Evolutionary conservation across 2,888 invertebrate species (phyloP), one percentile per base, ranked within the genome.

Genomic region (Leucozona laternaria): DNA sequence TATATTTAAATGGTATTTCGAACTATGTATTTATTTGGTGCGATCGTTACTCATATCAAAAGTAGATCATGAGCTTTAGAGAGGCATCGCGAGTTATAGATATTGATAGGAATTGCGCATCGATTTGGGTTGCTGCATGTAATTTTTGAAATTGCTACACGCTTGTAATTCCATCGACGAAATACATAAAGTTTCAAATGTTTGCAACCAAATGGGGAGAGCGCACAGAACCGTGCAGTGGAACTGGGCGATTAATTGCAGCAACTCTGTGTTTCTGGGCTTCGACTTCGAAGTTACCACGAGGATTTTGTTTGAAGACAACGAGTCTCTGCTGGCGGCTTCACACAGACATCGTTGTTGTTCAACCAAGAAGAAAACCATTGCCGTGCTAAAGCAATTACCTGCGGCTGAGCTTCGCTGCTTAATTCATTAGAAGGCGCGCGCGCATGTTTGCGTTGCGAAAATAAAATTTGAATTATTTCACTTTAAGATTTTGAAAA

Each of bases 391-490:
- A 62, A 40, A 48, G 45, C 73, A 75, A 79, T 79, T 83, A 75
- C 62, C 40, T 55, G 45, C 73, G 43, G 48, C 68, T 66, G 45
- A 31, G 71, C 55, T 71, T 60, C 10, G 62, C 28, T n/a, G 25
- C 22, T 37, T 66, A 76, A 84, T 77, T 73, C 77, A 85, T 85
- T 80, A 85, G 77, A 80, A 85, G 60, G 66, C 55, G 75, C 22
- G 48, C 60, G 76, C 79, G 79, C 83, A 79, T 70, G 83, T 79
- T 79, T 75, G 81, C 73, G 40, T 80, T 85, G 80, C 85, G 70
- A 78, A 85, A 85, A 73, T 62, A 70, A 85, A 85, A 85, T 81
- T 85, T 81, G 77, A 85, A 85, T 85, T 81, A 85, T 85, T 80
- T 81, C 76, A 55, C 53, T 77, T 77, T 17, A 31, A 70, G 66